These are phyloP conservation scores for Acipenser oxyrinchus DNA, from an alignment of 2,797 vertebrate genomes.

Conservation along the genomic window DNA sequence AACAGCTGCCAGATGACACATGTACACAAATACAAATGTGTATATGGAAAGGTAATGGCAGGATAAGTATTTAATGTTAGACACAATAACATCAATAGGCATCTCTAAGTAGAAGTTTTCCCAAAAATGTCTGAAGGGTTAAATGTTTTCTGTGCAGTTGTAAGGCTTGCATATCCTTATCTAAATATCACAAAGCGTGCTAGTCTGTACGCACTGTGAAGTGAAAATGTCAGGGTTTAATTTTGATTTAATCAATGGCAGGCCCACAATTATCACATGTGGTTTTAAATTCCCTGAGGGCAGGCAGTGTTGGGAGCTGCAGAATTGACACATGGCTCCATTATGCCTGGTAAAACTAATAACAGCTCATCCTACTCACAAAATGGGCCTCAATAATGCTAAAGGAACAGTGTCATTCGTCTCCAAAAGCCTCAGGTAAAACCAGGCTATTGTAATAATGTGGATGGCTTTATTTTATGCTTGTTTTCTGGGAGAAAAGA, in stretches of 20 bases:
- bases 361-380: constrained; percentile 38
- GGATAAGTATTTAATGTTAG: no score
- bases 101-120: no score
- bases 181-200: constrained; percentile 54
- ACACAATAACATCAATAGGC: no score
- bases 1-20: no score
- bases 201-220: constrained; percentile 37
- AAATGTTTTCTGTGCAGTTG: no score
- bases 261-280: constrained; percentile 38
- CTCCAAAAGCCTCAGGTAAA: constrained; percentile 32
- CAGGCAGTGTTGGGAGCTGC: constrained; percentile 21
- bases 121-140: no score
- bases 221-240: constrained; percentile 62
- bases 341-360: constrained; percentile 67
- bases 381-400: constrained; percentile 42
- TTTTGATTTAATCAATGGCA: constrained; percentile 35
- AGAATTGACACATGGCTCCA: constrained; percentile 43
- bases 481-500: constrained; percentile 2
- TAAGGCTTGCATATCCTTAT: constrained; percentile 34
- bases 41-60: no score
- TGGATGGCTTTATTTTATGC: neutral
- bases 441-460: neutral
- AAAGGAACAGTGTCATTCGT: constrained; percentile 34
- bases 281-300: constrained; percentile 38
- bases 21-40: no score